Percentiles rank a stretch among this genome's conserved stretches.
phyloP scores from a whole-genome alignment of 2,113 vertebrate genomes.

The Acanthochromis polyacanthus region DNA sequence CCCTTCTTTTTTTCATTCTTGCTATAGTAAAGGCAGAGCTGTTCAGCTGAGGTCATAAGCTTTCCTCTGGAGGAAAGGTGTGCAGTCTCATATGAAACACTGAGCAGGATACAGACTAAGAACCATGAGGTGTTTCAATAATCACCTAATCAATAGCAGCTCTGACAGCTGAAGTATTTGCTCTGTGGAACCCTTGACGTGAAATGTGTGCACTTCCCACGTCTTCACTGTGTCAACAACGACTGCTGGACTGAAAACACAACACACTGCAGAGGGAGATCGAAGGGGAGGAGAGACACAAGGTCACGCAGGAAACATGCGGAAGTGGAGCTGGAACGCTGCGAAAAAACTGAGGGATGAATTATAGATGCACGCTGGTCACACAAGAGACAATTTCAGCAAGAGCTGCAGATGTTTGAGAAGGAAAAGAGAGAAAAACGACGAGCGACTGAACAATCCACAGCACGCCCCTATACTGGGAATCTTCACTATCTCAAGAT shows the following conservation, averaged over 20 bases:
- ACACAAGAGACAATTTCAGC: constrained; percentile 51
- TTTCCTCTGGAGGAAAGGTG: constrained; percentile 46
- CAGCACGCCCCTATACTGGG: constrained; percentile 19
- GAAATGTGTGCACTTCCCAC: constrained; percentile 63
- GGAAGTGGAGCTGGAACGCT: constrained; percentile 57
- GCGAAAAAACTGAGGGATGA: constrained; percentile 60
- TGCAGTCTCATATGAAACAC: constrained; percentile 23
- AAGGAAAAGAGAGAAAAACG: constrained; percentile 16
- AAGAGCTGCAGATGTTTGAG: constrained; percentile 67
- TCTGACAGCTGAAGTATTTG: constrained; percentile 44
- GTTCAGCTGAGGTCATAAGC: constrained; percentile 59
- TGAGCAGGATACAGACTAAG: neutral
- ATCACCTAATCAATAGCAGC: constrained; percentile 50
- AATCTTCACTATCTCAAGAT: constrained; percentile 39
- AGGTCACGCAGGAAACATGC: constrained; percentile 68
- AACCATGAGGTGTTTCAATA: constrained; percentile 34
- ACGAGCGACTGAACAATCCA: constrained; percentile 21
- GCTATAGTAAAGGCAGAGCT: constrained; percentile 43
- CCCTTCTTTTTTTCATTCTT: constrained; percentile 47
- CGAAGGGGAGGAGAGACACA: constrained; percentile 46
- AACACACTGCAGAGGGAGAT: constrained; percentile 41
- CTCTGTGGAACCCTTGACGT: constrained; percentile 14
- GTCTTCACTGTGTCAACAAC: constrained; percentile 51
- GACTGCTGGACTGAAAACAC: constrained; percentile 35
- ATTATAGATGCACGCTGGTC: constrained; percentile 68